Conservation (phyloP, 2,888 invertebrate genomes). For the Smittia aterrima region DNA sequence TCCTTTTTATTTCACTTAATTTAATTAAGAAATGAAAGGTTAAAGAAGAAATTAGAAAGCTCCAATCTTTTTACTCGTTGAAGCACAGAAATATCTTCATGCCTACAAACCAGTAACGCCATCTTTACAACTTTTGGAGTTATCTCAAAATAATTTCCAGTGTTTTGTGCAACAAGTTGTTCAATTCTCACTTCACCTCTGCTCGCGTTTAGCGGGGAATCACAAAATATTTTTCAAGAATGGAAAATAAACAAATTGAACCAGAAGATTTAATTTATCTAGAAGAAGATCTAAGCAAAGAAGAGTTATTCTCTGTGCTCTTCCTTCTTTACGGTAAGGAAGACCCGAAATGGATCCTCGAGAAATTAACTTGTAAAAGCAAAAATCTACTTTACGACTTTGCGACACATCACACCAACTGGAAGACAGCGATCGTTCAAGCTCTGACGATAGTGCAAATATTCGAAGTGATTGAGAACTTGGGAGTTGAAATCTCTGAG, state of each 20-base stretch:
- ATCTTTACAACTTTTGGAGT: too few relatives aligned
- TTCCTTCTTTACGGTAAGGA: constrained; percentile 49
- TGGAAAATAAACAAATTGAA: constrained; percentile 43
- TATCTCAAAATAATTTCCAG: too few relatives aligned
- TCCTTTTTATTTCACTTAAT: too few relatives aligned
- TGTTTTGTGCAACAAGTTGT: too few relatives aligned
- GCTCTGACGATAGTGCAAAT: constrained; percentile 57
- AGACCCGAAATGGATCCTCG: not conserved
- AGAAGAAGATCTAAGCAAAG: constrained; percentile 52
- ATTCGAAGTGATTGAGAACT: constrained; percentile 50
- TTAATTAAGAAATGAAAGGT: too few relatives aligned
- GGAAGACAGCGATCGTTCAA: constrained; percentile 57
- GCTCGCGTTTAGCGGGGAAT: too few relatives aligned
- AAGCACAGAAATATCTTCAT: too few relatives aligned
- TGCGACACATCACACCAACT: constrained; percentile 48
- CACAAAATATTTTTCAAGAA: not conserved
- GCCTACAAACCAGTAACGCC: too few relatives aligned
- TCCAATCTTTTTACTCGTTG: too few relatives aligned
- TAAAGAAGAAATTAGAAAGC: too few relatives aligned
- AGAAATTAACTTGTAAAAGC: constrained; percentile 43
- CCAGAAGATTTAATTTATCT: constrained; percentile 50
- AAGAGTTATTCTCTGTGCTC: constrained; percentile 48
- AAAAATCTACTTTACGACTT: constrained; percentile 46
- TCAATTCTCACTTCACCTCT: too few relatives aligned
- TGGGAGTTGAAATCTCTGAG: constrained; percentile 47